phyloP scores from a whole-genome alignment of 2,888 invertebrate species.

The Brachycybe producta region DNA sequence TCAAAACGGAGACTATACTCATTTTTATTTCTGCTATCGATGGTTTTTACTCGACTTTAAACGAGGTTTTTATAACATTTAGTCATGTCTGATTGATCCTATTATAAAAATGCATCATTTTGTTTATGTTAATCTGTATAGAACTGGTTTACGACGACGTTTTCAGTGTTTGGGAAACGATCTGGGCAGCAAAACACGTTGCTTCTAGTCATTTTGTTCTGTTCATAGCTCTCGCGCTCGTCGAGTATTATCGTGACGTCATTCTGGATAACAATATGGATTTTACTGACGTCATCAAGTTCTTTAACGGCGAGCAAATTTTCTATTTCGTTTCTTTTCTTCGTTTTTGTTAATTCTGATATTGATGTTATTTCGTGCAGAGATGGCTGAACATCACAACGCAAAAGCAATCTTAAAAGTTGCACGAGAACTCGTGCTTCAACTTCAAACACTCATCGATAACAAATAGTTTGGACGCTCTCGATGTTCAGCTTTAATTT shows the following conservation, averaged over 20 bases:
- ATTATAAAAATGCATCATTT: background rate
- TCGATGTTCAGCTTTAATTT: too few relatives aligned
- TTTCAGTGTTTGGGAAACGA: slow-evolving; percentile 84
- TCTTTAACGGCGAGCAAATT: slow-evolving; percentile 79
- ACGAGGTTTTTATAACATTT: slow-evolving; percentile 40
- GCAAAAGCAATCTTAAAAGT: slow-evolving; percentile 65
- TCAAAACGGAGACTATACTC: slow-evolving; percentile 87
- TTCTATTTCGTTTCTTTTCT: background rate
- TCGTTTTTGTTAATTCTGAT: background rate
- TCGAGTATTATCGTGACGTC: slow-evolving; percentile 86
- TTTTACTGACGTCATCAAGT: slow-evolving; percentile 95
- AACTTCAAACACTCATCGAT: slow-evolving; percentile 81
- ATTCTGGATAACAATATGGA: slow-evolving; percentile 93
- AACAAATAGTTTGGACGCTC: slow-evolving; percentile 51
- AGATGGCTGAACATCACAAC: slow-evolving; percentile 94
- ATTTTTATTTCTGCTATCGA: slow-evolving; percentile 94
- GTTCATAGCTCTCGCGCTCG: slow-evolving; percentile 78
- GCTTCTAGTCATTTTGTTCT: slow-evolving; percentile 81
- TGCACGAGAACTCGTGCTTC: slow-evolving; percentile 71
- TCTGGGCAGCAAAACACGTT: slow-evolving; percentile 83
- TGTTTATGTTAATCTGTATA: slow-evolving; percentile 31
- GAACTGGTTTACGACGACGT: slow-evolving; percentile 87
- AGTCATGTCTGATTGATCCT: background rate
- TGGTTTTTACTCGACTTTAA: slow-evolving; percentile 96
- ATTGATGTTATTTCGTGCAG: slow-evolving; percentile 41